These are phyloP conservation scores for Diachasmimorpha longicaudata DNA, from an alignment of 1,140 invertebrate genomes.

Conservation along the genomic window DNA sequence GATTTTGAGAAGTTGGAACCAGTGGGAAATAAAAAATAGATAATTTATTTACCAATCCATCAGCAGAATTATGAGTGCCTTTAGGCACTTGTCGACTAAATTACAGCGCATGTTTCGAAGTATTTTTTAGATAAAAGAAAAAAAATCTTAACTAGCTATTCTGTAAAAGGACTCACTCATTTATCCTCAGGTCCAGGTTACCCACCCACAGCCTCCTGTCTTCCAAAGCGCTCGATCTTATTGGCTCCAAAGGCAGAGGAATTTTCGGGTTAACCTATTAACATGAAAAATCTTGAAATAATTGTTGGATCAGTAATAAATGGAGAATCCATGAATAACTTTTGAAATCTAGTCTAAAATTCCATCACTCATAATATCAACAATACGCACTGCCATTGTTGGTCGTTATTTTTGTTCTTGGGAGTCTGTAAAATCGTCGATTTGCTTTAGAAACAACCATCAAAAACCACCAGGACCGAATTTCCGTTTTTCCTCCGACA, in stretches of 20 bases:
- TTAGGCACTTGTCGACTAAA: too few species aligned
- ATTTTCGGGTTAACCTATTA: slow-evolving; percentile 47
- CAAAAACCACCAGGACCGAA: too few species aligned
- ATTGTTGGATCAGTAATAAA: background rate
- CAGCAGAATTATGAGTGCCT: too few species aligned
- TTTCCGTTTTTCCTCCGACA: background rate
- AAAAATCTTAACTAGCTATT: background rate
- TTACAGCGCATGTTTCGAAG: too few species aligned
- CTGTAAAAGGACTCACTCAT: slow-evolving; percentile 81
- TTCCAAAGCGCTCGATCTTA: slow-evolving; percentile 66
- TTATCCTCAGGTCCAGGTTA: slow-evolving; percentile 84
- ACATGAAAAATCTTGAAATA: background rate
- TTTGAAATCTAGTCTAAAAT: background rate
- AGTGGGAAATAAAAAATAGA: slow-evolving; percentile 64
- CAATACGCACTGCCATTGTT: background rate
- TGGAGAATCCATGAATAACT: background rate
- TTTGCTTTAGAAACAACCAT: background rate
- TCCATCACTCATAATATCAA: too few species aligned
- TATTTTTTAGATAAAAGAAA: too few species aligned
- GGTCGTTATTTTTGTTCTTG: background rate
- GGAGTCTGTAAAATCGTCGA: background rate
- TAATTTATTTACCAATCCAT: slow-evolving; percentile 6
- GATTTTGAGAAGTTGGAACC: slow-evolving; percentile 93
- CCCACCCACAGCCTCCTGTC: slow-evolving; percentile 88
- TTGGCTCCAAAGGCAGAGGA: slow-evolving; percentile 68